Evolutionary conservation across 2,113 vertebrate genomes (phyloP), one percentile per base, ranked within the genome.

Genomic region (Odocoileus virginianus): DNA sequence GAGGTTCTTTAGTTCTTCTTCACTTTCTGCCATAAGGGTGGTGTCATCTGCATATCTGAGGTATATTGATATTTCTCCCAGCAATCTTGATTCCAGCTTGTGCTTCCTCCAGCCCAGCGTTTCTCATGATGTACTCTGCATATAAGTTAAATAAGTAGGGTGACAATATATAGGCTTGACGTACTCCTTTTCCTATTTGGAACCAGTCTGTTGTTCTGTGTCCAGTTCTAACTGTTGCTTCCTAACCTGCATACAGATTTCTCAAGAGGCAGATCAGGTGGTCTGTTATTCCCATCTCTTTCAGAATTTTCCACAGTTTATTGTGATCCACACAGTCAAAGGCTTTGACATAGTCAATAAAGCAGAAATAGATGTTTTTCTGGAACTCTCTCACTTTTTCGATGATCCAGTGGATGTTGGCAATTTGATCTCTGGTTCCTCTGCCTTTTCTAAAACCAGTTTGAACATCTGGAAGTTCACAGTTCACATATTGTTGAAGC

Each of bases 51-150:
- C 60, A 61, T 61, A 61, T 61, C 60, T 61, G 60, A 61, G 60
- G 14, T 33, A n/a, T 33, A 33, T 61, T 0, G 0, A 61, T 16
- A 61, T 15, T 61, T 64, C 30, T 61, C 15, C 30, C 1, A 0
- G 30, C 61, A 64, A 8, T 17, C 61, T 64, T 64, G 61, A 64
- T 64, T 64, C 61, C 61, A 64, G 61, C 61, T 64, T 64, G 30
- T 64, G 30, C 30, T 64, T 33, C 61, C 0, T 64, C 60, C 61
- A 64, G 61, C 30, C 61, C 15, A 33, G 61, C 0, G 0, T 64
- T 64, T 64, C 30, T 16, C 61, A 33, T 64, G 61, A 64, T 64
- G 14, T 16, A 64, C 6, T 33, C 60, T 64, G 15, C 7, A 64
- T 33, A 64, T 0, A n/a, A 33, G 15, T 61, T 64, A 61, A 61